Conservation (phyloP, 30 jellyfish, hydroid and myxozoan genomes). For the Aurelia sp. region DNA sequence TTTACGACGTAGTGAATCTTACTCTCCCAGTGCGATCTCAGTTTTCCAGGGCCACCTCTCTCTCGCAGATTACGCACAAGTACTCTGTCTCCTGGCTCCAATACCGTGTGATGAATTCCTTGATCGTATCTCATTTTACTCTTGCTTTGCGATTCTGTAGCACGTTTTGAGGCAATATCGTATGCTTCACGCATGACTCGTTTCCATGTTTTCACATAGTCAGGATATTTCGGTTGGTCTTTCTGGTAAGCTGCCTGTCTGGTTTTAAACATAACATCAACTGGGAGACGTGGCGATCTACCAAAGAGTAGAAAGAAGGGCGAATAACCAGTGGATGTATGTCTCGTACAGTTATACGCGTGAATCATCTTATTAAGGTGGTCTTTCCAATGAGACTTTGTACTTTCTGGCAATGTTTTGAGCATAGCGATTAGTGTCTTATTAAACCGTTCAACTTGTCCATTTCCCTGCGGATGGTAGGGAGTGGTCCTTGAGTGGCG, state of each 20-base stretch:
- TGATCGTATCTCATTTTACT: background rate
- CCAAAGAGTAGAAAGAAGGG: constrained; percentile 53
- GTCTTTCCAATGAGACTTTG: too few relatives aligned
- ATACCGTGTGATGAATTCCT: background rate
- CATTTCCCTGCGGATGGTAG: constrained; percentile 65
- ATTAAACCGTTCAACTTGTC: constrained; percentile 58
- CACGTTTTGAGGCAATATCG: background rate
- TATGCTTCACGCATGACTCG: background rate
- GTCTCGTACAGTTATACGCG: too few relatives aligned
- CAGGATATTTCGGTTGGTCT: too few relatives aligned
- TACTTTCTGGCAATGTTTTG: constrained; percentile 17
- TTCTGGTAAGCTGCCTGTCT: background rate
- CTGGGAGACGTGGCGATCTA: constrained; percentile 29
- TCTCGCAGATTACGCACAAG: constrained; percentile 23
- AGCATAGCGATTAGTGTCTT: constrained; percentile 46
- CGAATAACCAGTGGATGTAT: constrained; percentile 26
- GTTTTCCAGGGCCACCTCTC: background rate
- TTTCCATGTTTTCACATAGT: constrained; percentile 25
- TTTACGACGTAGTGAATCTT: background rate
- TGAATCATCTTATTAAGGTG: too few relatives aligned
- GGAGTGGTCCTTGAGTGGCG: constrained; percentile 41
- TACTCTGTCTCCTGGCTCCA: background rate
- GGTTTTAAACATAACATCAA: background rate
- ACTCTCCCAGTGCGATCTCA: background rate
- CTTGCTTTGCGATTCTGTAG: background rate